These are phyloP conservation scores for Pholis gunnellus DNA, from an alignment of 2,113 vertebrate genomes.

Conservation along the genomic window DNA sequence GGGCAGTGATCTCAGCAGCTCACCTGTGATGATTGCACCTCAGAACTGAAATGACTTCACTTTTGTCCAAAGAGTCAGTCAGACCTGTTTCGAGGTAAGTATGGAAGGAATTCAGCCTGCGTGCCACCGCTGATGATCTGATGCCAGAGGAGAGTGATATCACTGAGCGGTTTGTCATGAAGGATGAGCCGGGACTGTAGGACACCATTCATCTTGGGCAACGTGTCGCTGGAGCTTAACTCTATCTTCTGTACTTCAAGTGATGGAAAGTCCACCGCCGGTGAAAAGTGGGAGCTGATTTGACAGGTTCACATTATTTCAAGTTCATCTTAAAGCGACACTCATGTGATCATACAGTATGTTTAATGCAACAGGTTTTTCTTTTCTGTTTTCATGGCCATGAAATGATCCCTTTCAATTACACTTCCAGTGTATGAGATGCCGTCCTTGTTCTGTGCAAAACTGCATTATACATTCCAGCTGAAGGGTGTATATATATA, in stretches of 20 bases:
- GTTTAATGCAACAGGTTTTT: background rate
- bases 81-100: background rate
- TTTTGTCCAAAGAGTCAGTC: background rate
- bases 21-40: background rate
- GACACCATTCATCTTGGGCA: slow-evolving; percentile 10
- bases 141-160: background rate
- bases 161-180: background rate
- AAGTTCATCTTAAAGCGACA: background rate
- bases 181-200: background rate
- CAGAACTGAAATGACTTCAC: background rate
- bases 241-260: background rate
- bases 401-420: background rate
- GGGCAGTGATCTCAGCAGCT: background rate
- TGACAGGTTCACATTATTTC: background rate
- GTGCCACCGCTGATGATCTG: background rate
- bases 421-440: background rate
- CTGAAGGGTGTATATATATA: background rate
- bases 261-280: background rate
- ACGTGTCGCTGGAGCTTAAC: background rate
- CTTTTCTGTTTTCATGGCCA: background rate
- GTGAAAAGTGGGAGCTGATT: background rate
- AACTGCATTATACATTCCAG: background rate
- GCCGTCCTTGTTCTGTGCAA: background rate
- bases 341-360: background rate
- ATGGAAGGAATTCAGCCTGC: background rate